phyloP scores from a whole-genome alignment of 2,888 invertebrate species.

The Sepiola atlantica region DNA sequence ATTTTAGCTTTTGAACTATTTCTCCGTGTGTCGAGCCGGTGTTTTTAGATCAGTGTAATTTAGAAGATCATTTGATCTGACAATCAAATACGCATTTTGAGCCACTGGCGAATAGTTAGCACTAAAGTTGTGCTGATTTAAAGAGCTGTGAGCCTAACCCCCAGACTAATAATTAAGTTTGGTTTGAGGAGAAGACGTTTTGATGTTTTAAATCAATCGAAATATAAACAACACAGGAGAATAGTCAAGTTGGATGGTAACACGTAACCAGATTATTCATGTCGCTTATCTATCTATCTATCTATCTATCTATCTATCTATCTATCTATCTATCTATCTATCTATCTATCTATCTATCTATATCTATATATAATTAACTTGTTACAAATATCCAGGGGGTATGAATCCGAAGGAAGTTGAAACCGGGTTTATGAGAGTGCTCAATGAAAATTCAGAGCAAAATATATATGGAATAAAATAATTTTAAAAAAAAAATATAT shows the following conservation, averaged over 20 bases:
- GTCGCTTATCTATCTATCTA: neutral
- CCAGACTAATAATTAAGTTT: neutral
- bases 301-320: no score
- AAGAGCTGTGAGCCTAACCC: neutral
- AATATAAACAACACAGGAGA: neutral
- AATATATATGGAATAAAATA: no score
- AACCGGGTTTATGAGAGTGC: no score
- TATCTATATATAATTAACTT: no score
- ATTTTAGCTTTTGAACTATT: neutral
- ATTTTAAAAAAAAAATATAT: no score
- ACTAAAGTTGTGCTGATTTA: neutral
- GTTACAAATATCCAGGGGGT: no score
- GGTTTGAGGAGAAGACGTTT: neutral
- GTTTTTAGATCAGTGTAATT: neutral
- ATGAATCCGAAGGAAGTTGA: no score
- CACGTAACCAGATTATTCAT: neutral
- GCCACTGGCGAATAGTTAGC: neutral
- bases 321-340: no score
- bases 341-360: no score
- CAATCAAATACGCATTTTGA: neutral
- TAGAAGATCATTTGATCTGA: neutral
- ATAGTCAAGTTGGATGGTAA: neutral
- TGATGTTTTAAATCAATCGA: neutral
- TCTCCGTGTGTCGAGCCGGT: neutral
- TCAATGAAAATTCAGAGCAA: no score